Evolutionary conservation across 2,797 vertebrate genomes (phyloP).

Genomic region (Erpetoichthys calabaricus): DNA sequence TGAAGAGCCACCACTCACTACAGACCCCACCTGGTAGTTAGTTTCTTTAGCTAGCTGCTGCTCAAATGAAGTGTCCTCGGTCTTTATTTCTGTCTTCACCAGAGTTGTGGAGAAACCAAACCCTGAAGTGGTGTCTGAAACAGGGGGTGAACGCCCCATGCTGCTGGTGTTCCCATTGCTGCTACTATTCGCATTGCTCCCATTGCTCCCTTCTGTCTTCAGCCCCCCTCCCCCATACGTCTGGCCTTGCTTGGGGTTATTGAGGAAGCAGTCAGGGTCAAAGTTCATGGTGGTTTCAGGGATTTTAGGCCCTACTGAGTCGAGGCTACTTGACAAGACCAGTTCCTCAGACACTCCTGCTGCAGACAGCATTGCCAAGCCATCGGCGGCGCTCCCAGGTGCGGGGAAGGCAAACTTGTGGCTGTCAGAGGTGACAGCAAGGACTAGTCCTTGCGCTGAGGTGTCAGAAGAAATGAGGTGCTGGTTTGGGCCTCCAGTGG

Average conservation of each 20-base stretch:
- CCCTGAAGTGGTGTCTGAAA: slow-evolving; percentile 36
- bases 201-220: slow-evolving; percentile 68
- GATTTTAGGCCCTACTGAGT: slow-evolving; percentile 73
- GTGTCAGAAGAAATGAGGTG: slow-evolving; percentile 85
- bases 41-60: slow-evolving; percentile 89
- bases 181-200: slow-evolving; percentile 59
- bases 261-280: slow-evolving; percentile 98
- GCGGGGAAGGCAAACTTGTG: slow-evolving; percentile 94
- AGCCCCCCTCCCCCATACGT: slow-evolving; percentile 89
- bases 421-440: slow-evolving; percentile 80
- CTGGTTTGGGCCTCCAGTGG: slow-evolving; percentile 75
- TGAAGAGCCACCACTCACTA: slow-evolving; percentile 52
- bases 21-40: slow-evolving; percentile 51
- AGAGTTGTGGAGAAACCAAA: slow-evolving; percentile 68
- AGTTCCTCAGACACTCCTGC: slow-evolving; percentile 85
- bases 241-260: slow-evolving; percentile 98
- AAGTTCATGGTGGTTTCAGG: slow-evolving; percentile 95
- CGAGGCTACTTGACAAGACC: slow-evolving; percentile 88
- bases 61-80: slow-evolving; percentile 92
- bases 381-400: slow-evolving; percentile 53
- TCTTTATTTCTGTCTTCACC: slow-evolving; percentile 90
- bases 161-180: slow-evolving; percentile 31
- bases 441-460: slow-evolving; percentile 75
- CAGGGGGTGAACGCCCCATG: slow-evolving; percentile 47
- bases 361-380: slow-evolving; percentile 76